phyloP scores from a whole-genome alignment of 92 coral and sea anemone genomes.

The Epizoanthus fatuus region DNA sequence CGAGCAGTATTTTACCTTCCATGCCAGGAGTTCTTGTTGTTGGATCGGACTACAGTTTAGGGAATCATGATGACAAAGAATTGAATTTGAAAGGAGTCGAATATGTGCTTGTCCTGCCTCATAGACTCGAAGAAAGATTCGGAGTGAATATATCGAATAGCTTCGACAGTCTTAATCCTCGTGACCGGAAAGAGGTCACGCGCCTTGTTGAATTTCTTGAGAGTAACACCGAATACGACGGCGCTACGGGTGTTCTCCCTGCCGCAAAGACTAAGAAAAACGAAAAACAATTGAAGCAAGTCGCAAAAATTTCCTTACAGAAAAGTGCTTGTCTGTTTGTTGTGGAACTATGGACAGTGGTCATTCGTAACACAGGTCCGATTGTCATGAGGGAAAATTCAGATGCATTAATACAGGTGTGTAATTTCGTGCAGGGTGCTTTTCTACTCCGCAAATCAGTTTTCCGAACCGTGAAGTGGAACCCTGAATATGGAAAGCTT shows the following conservation, averaged over 20 bases:
- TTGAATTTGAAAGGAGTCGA: not conserved
- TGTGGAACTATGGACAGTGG: slow-evolving; percentile 24
- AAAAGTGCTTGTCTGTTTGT: slow-evolving; percentile 27
- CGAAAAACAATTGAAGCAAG: not conserved
- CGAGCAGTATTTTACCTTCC: not conserved
- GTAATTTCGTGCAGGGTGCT: slow-evolving; percentile 20
- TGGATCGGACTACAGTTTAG: slow-evolving; percentile 34
- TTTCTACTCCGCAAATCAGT: slow-evolving; percentile 28
- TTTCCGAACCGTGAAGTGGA: slow-evolving; percentile 18
- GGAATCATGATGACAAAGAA: slow-evolving; percentile 5
- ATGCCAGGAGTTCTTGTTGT: slow-evolving; percentile 27
- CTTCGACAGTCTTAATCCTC: slow-evolving; percentile 12
- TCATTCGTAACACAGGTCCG: slow-evolving; percentile 35
- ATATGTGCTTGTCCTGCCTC: slow-evolving; percentile 38
- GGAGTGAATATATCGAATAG: slow-evolving; percentile 16
- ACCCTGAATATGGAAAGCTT: slow-evolving; percentile 35
- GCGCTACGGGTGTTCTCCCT: slow-evolving; percentile 26
- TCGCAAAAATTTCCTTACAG: slow-evolving; percentile 1
- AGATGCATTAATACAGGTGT: slow-evolving; percentile 11
- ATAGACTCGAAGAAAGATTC: slow-evolving; percentile 14
- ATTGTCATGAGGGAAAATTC: slow-evolving; percentile 11
- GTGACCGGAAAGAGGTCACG: slow-evolving; percentile 28
- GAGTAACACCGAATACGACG: slow-evolving; percentile 26
- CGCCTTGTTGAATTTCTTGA: slow-evolving; percentile 22
- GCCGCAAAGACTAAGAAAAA: not conserved